These are phyloP conservation scores for Trachythela sp. DNA, from an alignment of 64 coral and sea anemone genomes.

Conservation along the genomic window DNA sequence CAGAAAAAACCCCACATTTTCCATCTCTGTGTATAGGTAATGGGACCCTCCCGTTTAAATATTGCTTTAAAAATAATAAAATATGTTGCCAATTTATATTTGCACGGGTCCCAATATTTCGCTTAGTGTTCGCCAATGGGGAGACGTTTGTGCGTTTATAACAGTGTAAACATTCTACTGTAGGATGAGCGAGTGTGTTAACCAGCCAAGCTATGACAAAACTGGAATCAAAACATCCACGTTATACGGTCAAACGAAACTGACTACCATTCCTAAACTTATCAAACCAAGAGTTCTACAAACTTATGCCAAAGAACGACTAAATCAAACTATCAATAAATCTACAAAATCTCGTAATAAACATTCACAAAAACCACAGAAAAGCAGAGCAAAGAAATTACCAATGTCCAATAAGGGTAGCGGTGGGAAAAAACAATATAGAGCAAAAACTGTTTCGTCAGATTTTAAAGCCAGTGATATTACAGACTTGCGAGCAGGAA, in stretches of 20 bases:
- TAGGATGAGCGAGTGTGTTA: neutral
- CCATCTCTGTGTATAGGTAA: too few relatives aligned
- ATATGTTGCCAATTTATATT: too few relatives aligned
- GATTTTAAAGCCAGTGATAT: neutral
- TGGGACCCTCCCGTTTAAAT: too few relatives aligned
- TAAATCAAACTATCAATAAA: neutral
- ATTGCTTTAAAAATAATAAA: too few relatives aligned
- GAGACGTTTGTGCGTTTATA: too few relatives aligned
- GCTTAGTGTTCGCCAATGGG: too few relatives aligned
- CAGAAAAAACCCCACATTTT: too few relatives aligned
- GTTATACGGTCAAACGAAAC: neutral
- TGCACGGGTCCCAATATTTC: too few relatives aligned
- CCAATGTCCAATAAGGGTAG: neutral
- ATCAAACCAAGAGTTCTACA: neutral
- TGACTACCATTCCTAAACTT: neutral
- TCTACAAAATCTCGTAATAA: neutral
- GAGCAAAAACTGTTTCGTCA: neutral
- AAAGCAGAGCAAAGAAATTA: neutral
- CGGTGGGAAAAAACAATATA: neutral
- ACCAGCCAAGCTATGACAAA: neutral
- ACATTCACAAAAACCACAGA: neutral
- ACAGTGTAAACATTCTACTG: neutral
- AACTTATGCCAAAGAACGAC: neutral
- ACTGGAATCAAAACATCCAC: neutral
- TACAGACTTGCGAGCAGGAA: neutral